phyloP scores from a whole-genome alignment of 2,113 vertebrate species.

The Sylvilagus bachmani region DNA sequence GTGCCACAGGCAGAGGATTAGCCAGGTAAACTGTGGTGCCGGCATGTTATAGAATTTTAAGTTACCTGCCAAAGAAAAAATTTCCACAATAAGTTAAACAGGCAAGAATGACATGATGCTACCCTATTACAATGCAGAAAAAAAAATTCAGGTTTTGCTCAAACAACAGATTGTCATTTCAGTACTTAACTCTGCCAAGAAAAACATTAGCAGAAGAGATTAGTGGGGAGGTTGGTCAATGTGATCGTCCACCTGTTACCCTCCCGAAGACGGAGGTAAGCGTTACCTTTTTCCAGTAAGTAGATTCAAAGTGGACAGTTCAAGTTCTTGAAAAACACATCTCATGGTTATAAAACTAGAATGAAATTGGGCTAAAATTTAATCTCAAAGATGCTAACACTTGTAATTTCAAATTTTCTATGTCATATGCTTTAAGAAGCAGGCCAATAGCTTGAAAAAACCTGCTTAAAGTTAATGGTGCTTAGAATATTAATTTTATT shows the following conservation, averaged over 20 bases:
- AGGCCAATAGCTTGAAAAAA: neutral
- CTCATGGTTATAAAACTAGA: neutral
- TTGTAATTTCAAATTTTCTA: neutral
- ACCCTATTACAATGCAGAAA: too few relatives aligned
- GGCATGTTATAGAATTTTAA: too few relatives aligned
- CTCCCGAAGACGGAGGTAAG: neutral
- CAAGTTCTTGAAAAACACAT: neutral
- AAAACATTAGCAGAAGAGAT: neutral
- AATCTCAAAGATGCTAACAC: neutral
- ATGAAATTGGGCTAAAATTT: neutral
- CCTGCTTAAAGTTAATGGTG: neutral
- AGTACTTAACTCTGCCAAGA: neutral
- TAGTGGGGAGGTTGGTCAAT: neutral
- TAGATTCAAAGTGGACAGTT: neutral
- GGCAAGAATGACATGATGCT: neutral
- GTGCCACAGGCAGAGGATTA: too few relatives aligned
- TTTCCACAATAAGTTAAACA: neutral
- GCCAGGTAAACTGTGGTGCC: too few relatives aligned
- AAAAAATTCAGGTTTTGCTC: neutral
- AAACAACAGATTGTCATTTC: neutral
- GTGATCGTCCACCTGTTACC: neutral
- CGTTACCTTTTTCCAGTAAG: neutral
- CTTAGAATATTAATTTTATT: too few relatives aligned
- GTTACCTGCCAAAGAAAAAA: too few relatives aligned
- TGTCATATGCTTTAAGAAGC: neutral